Evolutionary conservation across 2,888 invertebrate species (phyloP).

Genomic region (Meiosimyza decipiens): DNA sequence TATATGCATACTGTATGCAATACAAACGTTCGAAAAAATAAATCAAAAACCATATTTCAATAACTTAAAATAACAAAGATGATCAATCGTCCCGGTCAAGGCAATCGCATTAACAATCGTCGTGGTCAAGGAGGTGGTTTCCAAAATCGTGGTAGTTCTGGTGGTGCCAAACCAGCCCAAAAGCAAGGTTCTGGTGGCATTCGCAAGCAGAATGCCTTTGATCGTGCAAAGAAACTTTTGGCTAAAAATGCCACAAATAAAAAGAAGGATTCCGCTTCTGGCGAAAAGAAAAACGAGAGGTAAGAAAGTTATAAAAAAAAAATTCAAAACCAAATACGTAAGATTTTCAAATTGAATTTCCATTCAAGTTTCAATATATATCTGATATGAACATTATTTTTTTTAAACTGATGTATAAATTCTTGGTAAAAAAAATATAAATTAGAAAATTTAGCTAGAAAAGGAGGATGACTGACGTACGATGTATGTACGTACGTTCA

Average conservation of each 20-base stretch:
- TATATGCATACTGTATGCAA: constrained; percentile 25
- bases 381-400: not conserved
- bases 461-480: no score
- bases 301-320: constrained; percentile 60
- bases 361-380: constrained; percentile 27
- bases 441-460: no score
- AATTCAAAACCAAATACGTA: constrained; percentile 47
- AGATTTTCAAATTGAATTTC: constrained; percentile 31
- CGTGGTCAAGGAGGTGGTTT: constrained; percentile 63
- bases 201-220: constrained; percentile 68
- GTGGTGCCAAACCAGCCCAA: constrained; percentile 63
- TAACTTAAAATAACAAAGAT: constrained; percentile 57
- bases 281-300: constrained; percentile 68
- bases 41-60: constrained; percentile 31
- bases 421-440: no score
- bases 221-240: constrained; percentile 69
- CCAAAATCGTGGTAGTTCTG: constrained; percentile 63
- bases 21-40: not conserved
- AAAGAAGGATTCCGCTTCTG: constrained; percentile 68
- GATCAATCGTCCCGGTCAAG: constrained; percentile 67
- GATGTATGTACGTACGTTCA: no score
- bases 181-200: constrained; percentile 66
- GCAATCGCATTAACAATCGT: constrained; percentile 57
- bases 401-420: no score
- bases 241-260: constrained; percentile 68